Conservation (phyloP, 2,888 invertebrate genomes). For the Celastrina argiolus region DNA sequence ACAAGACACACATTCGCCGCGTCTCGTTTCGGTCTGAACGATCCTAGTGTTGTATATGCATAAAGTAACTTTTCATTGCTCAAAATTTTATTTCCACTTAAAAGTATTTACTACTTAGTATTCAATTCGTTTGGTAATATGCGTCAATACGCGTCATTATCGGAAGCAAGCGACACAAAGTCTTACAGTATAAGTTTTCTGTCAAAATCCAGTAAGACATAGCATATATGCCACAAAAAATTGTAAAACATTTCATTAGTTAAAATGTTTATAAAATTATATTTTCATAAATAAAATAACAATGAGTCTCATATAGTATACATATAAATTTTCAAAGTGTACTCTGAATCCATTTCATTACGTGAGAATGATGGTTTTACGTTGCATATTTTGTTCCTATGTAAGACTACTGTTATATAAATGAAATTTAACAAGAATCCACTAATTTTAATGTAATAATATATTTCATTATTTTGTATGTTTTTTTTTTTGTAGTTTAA, state of each 20-base stretch:
- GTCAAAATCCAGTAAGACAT: not conserved
- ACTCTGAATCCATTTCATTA: not conserved
- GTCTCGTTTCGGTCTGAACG: too few species aligned
- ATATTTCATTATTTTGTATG: too few species aligned
- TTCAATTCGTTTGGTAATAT: not conserved
- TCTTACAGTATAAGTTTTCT: not conserved
- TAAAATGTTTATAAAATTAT: too few species aligned
- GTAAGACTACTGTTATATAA: too few species aligned
- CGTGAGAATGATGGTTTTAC: not conserved
- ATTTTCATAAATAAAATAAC: not conserved
- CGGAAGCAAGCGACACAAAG: slow-evolving; percentile 11
- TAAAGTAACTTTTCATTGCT: not conserved
- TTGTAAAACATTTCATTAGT: not conserved
- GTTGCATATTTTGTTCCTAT: not conserved
- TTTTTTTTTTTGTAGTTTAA: too few species aligned
- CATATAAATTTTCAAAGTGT: too few species aligned
- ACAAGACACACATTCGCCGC: too few species aligned
- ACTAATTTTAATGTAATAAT: too few species aligned
- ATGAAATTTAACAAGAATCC: too few species aligned
- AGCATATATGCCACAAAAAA: not conserved
- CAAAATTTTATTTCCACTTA: not conserved
- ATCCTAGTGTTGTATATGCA: not conserved
- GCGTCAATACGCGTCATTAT: not conserved
- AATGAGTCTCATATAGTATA: too few species aligned
- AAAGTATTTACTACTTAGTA: not conserved